Base-by-base conservation (phyloP, 2,113 vertebrate genomes). In the Balaeniceps rex region DNA sequence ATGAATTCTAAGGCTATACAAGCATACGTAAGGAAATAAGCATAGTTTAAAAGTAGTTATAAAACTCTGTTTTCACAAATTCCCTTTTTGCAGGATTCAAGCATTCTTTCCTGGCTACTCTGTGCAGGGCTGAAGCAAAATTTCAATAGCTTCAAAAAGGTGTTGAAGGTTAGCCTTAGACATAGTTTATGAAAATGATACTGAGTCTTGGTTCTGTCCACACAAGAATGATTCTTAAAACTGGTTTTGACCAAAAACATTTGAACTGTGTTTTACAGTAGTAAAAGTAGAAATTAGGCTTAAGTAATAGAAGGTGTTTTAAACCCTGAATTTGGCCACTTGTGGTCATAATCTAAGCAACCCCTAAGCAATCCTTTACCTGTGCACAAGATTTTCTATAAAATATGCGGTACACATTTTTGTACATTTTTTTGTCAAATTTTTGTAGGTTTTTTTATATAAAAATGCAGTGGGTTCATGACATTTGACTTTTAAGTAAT, bases 271-370 rank as follows among this genome's bases (percentile, higher is more conserved):
- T 47, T 93, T 79, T 52, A 49, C 8, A 69, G 15, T 55, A 81
- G 14, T 25, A 51, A 57, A 75, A 83, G 60, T 38, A 89, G 65
- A 79, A 81, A 92, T 71, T 76, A 63, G 31, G 22, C 36, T 96
- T 88, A 83, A 57, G 33, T 86, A 94, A 87, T 31, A 93, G 71
- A 91, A 90, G 51, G 14, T n/a, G 21, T 69, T 93, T 83, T 87
- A 96, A 97, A 89, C 8, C 4, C 4, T 33, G 22, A 55, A 13
- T 72, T 95, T 87, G 46, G 72, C 54, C 52, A 79, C 60, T 83
- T 92, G 12, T 91, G 12, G 34, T 89, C 83, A 94, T 57, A 88
- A 90, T 92, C 44, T 86, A 94, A 95, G 46, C 15, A 94, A 76
- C 79, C 17, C 74, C 21, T 90, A 83, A 91, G 71, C 57, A 95